Evolutionary conservation across 2,888 invertebrate species (phyloP).

Genomic region (Campaea margaritaria): DNA sequence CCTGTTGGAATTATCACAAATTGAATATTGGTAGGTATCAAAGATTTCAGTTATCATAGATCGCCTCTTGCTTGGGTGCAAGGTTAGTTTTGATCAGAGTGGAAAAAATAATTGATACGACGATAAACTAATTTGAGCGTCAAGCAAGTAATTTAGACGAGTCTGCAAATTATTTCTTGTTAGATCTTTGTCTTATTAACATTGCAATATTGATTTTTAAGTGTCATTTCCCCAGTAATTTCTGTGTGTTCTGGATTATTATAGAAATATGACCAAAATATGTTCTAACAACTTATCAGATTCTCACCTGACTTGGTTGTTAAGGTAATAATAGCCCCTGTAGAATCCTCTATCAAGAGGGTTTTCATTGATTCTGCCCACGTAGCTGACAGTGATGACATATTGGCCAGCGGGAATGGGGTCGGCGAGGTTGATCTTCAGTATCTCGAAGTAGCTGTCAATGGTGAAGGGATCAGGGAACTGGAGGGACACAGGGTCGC

Average conservation of each 20-base stretch:
- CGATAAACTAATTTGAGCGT: no score
- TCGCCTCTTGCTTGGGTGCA: no score
- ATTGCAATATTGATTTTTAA: no score
- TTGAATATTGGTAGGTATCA: no score
- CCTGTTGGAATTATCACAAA: conserved; percentile 44
- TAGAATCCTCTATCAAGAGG: conserved; percentile 77
- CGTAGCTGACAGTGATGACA: conserved; percentile 61
- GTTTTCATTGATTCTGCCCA: conserved; percentile 68
- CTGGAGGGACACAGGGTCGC: conserved; percentile 53
- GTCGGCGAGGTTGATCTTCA: conserved; percentile 64
- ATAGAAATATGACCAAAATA: background rate
- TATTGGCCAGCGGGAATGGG: conserved; percentile 62
- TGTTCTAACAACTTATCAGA: background rate
- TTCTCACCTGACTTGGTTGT: conserved; percentile 60
- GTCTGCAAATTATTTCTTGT: no score
- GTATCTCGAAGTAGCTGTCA: conserved; percentile 67
- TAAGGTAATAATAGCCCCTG: conserved; percentile 70
- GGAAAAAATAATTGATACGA: no score
- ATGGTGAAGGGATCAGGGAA: conserved; percentile 57
- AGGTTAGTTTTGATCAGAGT: no score
- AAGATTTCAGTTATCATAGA: no score
- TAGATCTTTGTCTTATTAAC: no score
- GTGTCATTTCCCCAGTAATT: no score
- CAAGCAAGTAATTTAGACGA: no score
- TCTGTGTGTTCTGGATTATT: no score